phyloP scores from a whole-genome alignment of 2,797 vertebrate species.

The Lagorchestes hirsutus region DNA sequence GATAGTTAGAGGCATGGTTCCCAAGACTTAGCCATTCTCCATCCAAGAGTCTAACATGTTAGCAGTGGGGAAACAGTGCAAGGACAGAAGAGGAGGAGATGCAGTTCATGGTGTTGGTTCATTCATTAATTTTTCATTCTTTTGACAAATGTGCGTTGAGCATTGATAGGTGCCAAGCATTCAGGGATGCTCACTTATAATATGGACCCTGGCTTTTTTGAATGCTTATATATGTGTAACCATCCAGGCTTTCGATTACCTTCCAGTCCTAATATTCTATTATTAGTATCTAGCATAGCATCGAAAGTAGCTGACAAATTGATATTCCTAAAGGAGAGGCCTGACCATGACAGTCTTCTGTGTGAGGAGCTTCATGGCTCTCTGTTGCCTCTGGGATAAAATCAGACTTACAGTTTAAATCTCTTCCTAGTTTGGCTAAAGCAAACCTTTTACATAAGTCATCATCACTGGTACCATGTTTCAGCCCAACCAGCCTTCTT shows the following conservation, averaged over 20 bases:
- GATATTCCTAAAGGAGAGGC: neutral
- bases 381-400: neutral
- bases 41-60: neutral
- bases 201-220: neutral
- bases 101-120: neutral
- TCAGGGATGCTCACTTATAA: neutral
- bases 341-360: neutral
- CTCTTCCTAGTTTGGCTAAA: neutral
- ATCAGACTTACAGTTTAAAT: neutral
- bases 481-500: neutral
- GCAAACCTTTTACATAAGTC: neutral
- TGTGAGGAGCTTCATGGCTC: neutral
- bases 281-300: neutral
- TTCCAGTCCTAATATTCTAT: neutral
- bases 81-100: neutral
- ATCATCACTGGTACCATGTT: neutral
- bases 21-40: neutral
- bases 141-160: neutral
- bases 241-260: neutral
- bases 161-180: neutral
- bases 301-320: neutral
- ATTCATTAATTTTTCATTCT: neutral
- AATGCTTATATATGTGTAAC: neutral
- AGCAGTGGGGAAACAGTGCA: neutral
- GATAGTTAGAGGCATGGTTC: neutral